These are phyloP conservation scores for Corvus hawaiiensis DNA, from an alignment of 2,113 vertebrate species.

Conservation along the genomic window DNA sequence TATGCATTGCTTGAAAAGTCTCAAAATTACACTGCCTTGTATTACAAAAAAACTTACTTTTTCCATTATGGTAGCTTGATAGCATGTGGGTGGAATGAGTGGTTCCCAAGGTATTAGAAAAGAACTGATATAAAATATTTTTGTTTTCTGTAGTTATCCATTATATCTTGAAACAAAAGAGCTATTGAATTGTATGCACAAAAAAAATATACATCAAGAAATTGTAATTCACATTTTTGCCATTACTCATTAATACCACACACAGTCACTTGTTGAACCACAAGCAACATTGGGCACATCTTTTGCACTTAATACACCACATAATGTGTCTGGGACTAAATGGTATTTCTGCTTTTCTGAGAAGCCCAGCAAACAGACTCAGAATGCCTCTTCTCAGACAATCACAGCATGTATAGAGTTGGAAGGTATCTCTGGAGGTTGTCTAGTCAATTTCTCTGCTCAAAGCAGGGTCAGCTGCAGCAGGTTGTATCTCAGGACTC, in stretches of 20 bases:
- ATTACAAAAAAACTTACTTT: conserved; percentile 54
- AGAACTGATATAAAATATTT: conserved; percentile 46
- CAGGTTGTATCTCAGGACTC: background rate
- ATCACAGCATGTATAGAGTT: background rate
- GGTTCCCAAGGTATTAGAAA: conserved; percentile 26
- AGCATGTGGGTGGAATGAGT: conserved; percentile 38
- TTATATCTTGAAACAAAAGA: background rate
- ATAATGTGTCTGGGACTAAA: background rate
- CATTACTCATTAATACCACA: background rate
- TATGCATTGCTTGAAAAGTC: conserved; percentile 11
- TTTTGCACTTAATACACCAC: background rate
- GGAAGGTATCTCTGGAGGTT: background rate
- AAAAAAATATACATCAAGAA: background rate
- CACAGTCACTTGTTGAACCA: background rate
- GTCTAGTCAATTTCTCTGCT: background rate
- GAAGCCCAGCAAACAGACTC: background rate
- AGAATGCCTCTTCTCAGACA: background rate
- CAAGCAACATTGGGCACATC: background rate
- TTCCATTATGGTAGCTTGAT: conserved; percentile 37
- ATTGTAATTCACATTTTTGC: background rate
- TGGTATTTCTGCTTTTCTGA: background rate
- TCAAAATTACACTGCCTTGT: conserved; percentile 36
- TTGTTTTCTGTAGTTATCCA: conserved; percentile 48
- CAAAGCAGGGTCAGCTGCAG: background rate
- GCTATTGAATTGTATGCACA: background rate